These are phyloP conservation scores for Salpingus planirostris DNA, from an alignment of 2,888 invertebrate genomes.

Conservation along the genomic window DNA sequence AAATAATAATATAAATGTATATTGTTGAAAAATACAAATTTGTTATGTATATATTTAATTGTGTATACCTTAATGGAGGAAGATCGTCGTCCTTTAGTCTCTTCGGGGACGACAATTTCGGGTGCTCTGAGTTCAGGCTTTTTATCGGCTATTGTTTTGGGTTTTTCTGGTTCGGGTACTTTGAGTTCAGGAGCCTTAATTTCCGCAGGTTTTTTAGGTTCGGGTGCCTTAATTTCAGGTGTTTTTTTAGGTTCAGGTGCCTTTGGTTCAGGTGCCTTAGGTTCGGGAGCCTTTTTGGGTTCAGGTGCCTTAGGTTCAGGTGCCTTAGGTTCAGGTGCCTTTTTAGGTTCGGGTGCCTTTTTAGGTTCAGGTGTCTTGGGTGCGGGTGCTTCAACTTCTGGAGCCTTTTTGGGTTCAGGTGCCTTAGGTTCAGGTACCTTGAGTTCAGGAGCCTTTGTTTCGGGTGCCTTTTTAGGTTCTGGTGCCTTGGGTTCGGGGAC, in stretches of 20 bases:
- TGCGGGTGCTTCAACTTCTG: constrained; percentile 18
- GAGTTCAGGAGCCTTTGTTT: constrained; percentile 26
- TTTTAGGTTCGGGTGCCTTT: constrained; percentile 11
- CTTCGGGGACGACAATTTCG: constrained; percentile 24
- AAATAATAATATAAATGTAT: no score
- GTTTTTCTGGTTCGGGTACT: constrained; percentile 14
- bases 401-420: constrained; percentile 27
- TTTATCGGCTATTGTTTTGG: constrained; percentile 20
- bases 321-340: constrained; percentile 21
- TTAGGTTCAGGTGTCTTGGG: constrained; percentile 13
- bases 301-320: constrained; percentile 13
- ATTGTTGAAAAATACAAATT: no score
- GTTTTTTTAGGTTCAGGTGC: constrained; percentile 20
- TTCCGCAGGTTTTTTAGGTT: constrained; percentile 13
- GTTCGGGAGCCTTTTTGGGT: constrained; percentile 18
- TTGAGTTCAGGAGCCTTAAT: constrained; percentile 10
- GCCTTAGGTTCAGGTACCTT: constrained; percentile 32
- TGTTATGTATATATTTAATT: no score
- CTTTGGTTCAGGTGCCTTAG: constrained; percentile 22
- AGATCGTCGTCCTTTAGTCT: constrained; percentile 11
- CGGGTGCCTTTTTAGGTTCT: constrained; percentile 20
- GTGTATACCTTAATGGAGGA: constrained; percentile 14
- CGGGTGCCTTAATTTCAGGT: constrained; percentile 21
- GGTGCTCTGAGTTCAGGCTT: constrained; percentile 24
- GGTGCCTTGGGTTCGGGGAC: constrained; percentile 7